Evolutionary conservation across 2,797 vertebrate genomes (phyloP), one percentile per base, ranked within the genome.

Genomic region (Mus minutoides): DNA sequence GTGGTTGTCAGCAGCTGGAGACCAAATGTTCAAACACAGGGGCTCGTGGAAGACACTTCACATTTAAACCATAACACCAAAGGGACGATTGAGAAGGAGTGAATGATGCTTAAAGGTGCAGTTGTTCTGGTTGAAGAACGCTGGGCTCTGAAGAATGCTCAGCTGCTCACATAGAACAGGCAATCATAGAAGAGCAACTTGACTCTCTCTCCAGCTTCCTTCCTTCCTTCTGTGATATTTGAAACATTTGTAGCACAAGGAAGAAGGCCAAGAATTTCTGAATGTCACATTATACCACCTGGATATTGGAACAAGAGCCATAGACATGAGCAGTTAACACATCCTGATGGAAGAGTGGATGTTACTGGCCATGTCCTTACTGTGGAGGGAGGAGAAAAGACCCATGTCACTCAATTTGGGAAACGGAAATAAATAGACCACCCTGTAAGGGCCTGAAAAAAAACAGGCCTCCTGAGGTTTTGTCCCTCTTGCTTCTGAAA

Each of bases 161-260:
- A 37, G 84, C 31, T 62, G 22, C 26, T n/a, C n/a, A 0, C 34
- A 13, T 24, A 34, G 31, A 40, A 3, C 31, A 75, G 37, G 34
- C 34, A 37, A 5, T n/a, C 3, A 9, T 6, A 43, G 34, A 49
- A 93, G 54, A 84, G 29, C 60, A 64, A 60, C 75, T 76, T 71
- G 85, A 71, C 75, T 76, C 24, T 96, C 46, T 79, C 67, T 86
- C 64, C 49, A 88, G 49, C 22, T 95, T 87, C 60, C 19, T 91
- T 87, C 58, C 19, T 91, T 77, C 46, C 88, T 90, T 92, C 52
- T 87, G 22, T 91, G 82, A 88, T 79, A 86, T 94, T 94, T 78
- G 78, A 95, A 93, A 90, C 29, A 85, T 71, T 94, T 87, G 29
- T 54, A 85, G 69, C 82, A 86, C 62, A 83, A 79, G 69, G 37